Conservation (phyloP, 1,140 invertebrate genomes). For the Riptortus pedestris region DNA sequence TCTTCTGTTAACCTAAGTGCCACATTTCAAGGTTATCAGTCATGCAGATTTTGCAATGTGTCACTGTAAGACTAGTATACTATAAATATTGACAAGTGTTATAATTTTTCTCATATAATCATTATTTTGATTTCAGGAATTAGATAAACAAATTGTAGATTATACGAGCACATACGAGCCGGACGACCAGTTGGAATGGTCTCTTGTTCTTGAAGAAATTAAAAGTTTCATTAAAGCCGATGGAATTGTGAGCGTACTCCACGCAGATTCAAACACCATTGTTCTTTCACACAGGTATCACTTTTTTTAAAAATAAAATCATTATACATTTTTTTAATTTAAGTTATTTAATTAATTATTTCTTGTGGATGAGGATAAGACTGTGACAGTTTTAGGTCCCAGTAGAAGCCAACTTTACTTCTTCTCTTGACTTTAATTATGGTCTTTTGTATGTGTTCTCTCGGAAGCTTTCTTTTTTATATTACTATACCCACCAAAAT, state of each 20-base stretch:
- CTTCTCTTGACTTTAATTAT: no score
- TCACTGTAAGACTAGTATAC: no score
- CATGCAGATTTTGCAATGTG: no score
- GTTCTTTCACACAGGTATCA: slow-evolving; percentile 72
- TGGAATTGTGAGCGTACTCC: slow-evolving; percentile 73
- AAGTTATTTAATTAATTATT: neutral
- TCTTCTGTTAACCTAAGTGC: no score
- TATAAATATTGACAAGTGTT: no score
- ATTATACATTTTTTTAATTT: neutral
- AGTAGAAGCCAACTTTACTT: no score
- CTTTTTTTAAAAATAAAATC: slow-evolving; percentile 25
- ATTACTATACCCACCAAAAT: no score
- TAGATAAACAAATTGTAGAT: slow-evolving; percentile 84
- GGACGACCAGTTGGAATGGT: slow-evolving; percentile 94
- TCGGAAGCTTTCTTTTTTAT: no score
- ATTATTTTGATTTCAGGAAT: slow-evolving; percentile 47
- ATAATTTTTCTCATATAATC: no score
- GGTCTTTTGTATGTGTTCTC: no score
- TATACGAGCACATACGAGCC: slow-evolving; percentile 92
- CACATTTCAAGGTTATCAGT: no score
- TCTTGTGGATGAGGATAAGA: no score
- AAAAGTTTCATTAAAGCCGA: slow-evolving; percentile 90
- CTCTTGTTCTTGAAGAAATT: slow-evolving; percentile 85
- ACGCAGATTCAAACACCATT: slow-evolving; percentile 73
- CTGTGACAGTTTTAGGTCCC: neutral